Percentiles rank a stretch among this genome's conserved stretches.
These are phyloP conservation scores for Eurystomus gularis DNA, from an alignment of 2,113 vertebrate species.

Conservation along the genomic window DNA sequence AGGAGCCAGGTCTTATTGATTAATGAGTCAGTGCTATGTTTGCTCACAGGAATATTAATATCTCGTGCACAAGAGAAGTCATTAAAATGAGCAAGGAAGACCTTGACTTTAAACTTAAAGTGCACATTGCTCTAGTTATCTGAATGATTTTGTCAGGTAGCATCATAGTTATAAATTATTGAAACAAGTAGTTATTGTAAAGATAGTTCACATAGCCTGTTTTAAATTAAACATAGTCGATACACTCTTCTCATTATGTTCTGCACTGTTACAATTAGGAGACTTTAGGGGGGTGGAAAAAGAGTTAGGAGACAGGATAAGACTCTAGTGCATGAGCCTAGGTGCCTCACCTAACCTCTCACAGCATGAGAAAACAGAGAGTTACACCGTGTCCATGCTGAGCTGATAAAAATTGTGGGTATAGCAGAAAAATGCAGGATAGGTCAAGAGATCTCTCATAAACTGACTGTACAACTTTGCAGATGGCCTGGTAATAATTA, in stretches of 20 bases:
- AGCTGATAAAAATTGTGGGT: not conserved
- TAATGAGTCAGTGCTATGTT: constrained; percentile 83
- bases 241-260: constrained; percentile 39
- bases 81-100: constrained; percentile 81
- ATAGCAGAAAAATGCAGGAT: not conserved
- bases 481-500: not conserved
- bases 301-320: not conserved
- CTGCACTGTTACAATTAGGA: constrained; percentile 18
- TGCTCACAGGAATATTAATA: constrained; percentile 87
- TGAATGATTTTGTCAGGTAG: constrained; percentile 67
- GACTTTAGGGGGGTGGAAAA: not conserved
- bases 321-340: not conserved
- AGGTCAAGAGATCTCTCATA: not conserved
- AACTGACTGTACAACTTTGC: not conserved
- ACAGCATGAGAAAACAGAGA: not conserved
- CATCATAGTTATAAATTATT: constrained; percentile 67
- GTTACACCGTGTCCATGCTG: not conserved
- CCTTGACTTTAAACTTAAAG: constrained; percentile 71
- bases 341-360: not conserved
- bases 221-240: constrained; percentile 59
- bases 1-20: constrained; percentile 84
- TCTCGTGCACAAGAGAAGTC: constrained; percentile 79
- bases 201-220: constrained; percentile 35
- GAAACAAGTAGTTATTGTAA: constrained; percentile 60
- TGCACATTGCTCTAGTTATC: constrained; percentile 53